Evolutionary conservation across 2,888 invertebrate species (phyloP).

Genomic region (Cheilosia vernalis): DNA sequence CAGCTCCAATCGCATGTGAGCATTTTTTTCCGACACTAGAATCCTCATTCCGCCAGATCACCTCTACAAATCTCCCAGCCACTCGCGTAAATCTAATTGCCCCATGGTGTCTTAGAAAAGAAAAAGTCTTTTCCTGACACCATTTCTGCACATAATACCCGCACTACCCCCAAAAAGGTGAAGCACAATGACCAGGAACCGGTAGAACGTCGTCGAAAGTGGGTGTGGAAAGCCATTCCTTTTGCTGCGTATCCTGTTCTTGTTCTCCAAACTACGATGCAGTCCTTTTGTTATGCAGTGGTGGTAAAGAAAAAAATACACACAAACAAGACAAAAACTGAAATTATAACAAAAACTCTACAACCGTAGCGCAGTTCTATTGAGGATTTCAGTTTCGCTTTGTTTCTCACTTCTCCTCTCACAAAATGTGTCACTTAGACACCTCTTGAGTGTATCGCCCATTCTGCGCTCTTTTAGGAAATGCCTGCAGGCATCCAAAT

Average conservation of each 20-base stretch:
- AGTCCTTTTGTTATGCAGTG: slow-evolving; percentile 52
- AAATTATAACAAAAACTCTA: slow-evolving; percentile 16
- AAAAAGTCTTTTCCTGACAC: slow-evolving; percentile 40
- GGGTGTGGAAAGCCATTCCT: slow-evolving; percentile 24
- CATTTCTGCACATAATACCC: slow-evolving; percentile 2
- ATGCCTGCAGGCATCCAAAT: slow-evolving; percentile 59
- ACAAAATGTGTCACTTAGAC: slow-evolving; percentile 74
- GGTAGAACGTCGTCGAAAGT: slow-evolving; percentile 30
- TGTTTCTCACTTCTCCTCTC: slow-evolving; percentile 51
- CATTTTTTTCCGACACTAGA: not conserved
- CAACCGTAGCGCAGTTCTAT: slow-evolving; percentile 24
- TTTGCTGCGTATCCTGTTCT: slow-evolving; percentile 55
- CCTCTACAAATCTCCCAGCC: slow-evolving; percentile 14
- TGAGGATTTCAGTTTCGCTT: slow-evolving; percentile 60
- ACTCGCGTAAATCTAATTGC: slow-evolving; percentile 34
- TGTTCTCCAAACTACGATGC: slow-evolving; percentile 26
- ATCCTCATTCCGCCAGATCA: not conserved
- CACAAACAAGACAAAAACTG: not conserved
- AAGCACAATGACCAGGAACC: slow-evolving; percentile 57
- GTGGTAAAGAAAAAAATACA: not conserved
- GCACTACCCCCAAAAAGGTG: slow-evolving; percentile 7
- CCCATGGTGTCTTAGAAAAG: slow-evolving; percentile 15
- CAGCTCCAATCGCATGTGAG: not conserved
- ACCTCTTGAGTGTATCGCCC: slow-evolving; percentile 57
- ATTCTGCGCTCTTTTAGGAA: slow-evolving; percentile 52